Base-by-base conservation (phyloP, 1,140 invertebrate genomes). In the Triops longicaudatus region DNA sequence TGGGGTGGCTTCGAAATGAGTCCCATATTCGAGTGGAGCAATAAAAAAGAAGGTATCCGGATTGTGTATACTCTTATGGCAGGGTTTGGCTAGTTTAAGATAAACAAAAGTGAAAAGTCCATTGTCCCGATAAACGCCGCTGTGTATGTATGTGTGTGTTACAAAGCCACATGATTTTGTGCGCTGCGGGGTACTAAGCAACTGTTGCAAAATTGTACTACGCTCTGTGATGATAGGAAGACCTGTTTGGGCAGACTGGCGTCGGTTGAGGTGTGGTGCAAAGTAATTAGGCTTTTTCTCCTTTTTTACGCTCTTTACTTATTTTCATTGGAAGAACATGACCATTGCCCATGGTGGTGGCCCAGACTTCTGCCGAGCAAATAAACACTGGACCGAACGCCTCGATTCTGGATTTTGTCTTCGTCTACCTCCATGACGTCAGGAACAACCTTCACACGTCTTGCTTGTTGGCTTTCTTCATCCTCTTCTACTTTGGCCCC, bases 301-400 rank as follows among this genome's bases (percentile, higher is more conserved):
- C 50, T 63, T 63, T 63, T 17, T 63, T 63, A 63, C 50, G 50
- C 50, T 22, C 50, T 63, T 63, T 22, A 63, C 50, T 63, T 63
- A 63, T 63, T 63, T 63, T 63, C 50, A 14, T 63, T 63, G 50
- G 50, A 63, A 63, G 50, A 63, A 63, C 50, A 63, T 63, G 50
- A 63, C 50, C 50, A 63, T 63, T 63, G 50, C 50, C 50, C 50
- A 63, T 63, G 50, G 50, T 63, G 50, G 50, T 63, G 50, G 50
- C 50, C 50, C 50, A 63, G 50, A 63, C 50, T 63, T 63, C 22
- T 63, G 17, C 50, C 50, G 50, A 63, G 50, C n/a, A 63, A 63
- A 63, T 63, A 63, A 63, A 63, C 50, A 63, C 50, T 9, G 14
- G 7, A 9, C n/a, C 50, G 50, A 63, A 63, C 50, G 50, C 50